phyloP scores from a whole-genome alignment of 2,113 vertebrate species.

The Astatoreochromis straeleni region DNA sequence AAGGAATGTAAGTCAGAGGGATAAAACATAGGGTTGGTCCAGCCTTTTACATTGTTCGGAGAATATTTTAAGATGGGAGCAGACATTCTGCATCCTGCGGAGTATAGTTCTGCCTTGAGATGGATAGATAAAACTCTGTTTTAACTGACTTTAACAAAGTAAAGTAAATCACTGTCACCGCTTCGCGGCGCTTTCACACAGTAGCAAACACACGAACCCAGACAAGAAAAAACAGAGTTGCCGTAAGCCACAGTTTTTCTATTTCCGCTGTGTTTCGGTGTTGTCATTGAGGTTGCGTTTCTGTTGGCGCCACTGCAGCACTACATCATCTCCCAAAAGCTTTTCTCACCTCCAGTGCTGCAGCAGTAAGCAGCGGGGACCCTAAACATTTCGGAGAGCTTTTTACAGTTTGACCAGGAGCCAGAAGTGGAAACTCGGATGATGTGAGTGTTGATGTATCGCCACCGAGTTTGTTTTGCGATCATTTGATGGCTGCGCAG shows the following conservation, averaged over 20 bases:
- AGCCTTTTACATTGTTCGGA: background rate
- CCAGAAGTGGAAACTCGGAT: constrained; percentile 45
- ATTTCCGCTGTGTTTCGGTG: constrained; percentile 22
- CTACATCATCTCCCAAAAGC: constrained; percentile 1
- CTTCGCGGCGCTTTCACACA: background rate
- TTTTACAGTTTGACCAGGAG: constrained; percentile 26
- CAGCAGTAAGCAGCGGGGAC: background rate
- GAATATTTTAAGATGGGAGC: background rate
- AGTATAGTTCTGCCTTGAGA: background rate
- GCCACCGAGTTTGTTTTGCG: constrained; percentile 53
- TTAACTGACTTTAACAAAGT: background rate
- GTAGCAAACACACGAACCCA: constrained; percentile 16
- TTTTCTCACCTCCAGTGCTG: constrained; percentile 21
- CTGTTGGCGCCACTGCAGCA: background rate
- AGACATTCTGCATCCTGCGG: background rate
- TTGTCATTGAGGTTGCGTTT: constrained; percentile 31
- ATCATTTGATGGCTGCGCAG: constrained; percentile 46
- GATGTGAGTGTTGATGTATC: constrained; percentile 38
- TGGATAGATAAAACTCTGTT: background rate
- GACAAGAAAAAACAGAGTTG: background rate
- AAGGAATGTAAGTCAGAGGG: background rate
- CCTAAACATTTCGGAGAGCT: background rate
- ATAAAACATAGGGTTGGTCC: background rate
- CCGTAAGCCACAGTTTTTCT: background rate
- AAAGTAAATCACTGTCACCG: background rate